Base-by-base conservation (phyloP, 2,113 vertebrate genomes). In the Echinops telfairi region DNA sequence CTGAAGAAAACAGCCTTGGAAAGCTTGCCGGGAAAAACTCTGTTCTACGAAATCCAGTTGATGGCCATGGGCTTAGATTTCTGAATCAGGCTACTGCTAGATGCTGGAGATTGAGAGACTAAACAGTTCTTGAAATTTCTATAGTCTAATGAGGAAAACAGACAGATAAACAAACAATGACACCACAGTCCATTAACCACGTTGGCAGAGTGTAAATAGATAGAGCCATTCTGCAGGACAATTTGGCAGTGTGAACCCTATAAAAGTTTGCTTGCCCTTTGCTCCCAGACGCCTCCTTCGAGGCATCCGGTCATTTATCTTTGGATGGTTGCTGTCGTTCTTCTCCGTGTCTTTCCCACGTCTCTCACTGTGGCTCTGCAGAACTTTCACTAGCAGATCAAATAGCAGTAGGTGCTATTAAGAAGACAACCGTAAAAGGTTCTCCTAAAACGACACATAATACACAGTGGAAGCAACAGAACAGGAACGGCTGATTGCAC, bases 141-240 rank as follows among this genome's bases (percentile, higher is more conserved):
- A 83, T 17, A 53, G 66, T 75, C 88, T 97, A 95, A 96, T 95
- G 83, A 97, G 88, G 93, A 93, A 81, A 96, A 91, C 75, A 96
- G 95, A 92, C 75, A 96, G 96, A 95, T 96, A 96, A 96, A 96
- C 91, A 96, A 96, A 96, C 93, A 96, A 95, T 96, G 94, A 96
- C 25, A 92, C 33, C 90, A 83, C 80, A 96, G 96, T 58, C 76
- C 96, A 96, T 96, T 97, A 96, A 94, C 82, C 83, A 92, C 78
- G 92, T 29, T 92, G 96, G 94, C 86, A 40, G 94, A 94, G 83
- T 93, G 58, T 90, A 94, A 96, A 96, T 92, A 86, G 94, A 96
- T 88, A 95, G 89, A 97, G 94, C 36, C 92, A 86, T 94, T 86
- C 86, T 92, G 64, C 27, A 83, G 90, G 85, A 90, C 76, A 81